A percentile compares a stretch with the other conserved stretches of the same genome.
phyloP scores from a whole-genome alignment of 2,888 invertebrate genomes.

The Sthenelais limicola region DNA sequence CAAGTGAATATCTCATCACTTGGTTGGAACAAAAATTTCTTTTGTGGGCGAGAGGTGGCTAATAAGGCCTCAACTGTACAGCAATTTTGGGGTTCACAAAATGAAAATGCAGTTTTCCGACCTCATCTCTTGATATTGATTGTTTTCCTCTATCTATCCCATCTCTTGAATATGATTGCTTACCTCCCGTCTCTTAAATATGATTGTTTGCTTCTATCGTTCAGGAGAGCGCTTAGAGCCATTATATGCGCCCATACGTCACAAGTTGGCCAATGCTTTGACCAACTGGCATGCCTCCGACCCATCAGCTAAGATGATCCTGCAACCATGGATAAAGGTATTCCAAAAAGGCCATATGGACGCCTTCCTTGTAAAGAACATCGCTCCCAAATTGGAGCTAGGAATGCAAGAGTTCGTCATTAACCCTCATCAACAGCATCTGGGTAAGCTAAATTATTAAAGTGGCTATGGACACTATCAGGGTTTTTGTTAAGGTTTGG shows the following conservation, averaged over 20 bases:
- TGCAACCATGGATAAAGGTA: constrained; percentile 90
- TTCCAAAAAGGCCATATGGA: constrained; percentile 81
- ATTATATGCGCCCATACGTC: constrained; percentile 91
- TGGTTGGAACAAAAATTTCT: too few species aligned
- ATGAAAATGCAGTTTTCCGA: too few species aligned
- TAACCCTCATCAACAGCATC: constrained; percentile 69
- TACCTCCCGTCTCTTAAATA: too few species aligned
- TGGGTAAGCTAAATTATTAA: constrained; percentile 58
- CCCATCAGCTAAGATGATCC: constrained; percentile 90
- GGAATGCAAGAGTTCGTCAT: constrained; percentile 69
- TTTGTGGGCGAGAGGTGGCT: too few species aligned
- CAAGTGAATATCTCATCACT: too few species aligned
- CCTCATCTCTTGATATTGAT: too few species aligned
- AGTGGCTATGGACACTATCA: too few species aligned
- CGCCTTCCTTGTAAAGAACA: constrained; percentile 85
- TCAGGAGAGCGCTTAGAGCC: constrained; percentile 72
- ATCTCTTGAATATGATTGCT: too few species aligned
- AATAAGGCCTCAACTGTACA: too few species aligned
- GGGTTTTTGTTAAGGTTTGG: too few species aligned
- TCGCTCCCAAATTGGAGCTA: constrained; percentile 70
- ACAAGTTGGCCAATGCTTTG: constrained; percentile 90
- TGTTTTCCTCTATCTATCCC: too few species aligned
- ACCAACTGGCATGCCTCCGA: constrained; percentile 97
- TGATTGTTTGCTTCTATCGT: neutral
- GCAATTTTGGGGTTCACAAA: too few species aligned